A percentile compares a stretch with the other conserved stretches of the same genome.
Evolutionary conservation across 1,140 invertebrate genomes (phyloP).

Genomic region (Oreohelix idahoensis): DNA sequence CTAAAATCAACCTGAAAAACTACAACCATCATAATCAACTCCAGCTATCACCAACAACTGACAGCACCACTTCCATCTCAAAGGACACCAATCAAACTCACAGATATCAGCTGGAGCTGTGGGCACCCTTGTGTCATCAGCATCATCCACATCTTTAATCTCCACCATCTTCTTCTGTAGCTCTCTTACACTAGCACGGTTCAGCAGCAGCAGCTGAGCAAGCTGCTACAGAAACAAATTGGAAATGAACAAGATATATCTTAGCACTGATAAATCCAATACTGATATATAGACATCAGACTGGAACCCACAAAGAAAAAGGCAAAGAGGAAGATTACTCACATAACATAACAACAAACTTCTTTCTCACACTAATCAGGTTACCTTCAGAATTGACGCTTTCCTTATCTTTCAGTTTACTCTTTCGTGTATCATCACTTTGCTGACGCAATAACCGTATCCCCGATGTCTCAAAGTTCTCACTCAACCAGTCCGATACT

Average conservation of each 20-base stretch:
- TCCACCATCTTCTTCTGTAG: conserved; percentile 77
- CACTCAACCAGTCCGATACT: conserved; percentile 64
- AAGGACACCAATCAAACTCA: neutral
- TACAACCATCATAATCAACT: too few relatives aligned
- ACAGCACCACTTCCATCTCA: too few relatives aligned
- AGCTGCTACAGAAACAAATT: neutral
- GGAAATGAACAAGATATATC: neutral
- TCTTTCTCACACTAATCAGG: neutral
- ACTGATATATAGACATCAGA: too few relatives aligned
- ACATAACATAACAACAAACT: neutral
- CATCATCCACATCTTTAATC: conserved; percentile 68
- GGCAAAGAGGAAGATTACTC: neutral
- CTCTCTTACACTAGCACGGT: conserved; percentile 82
- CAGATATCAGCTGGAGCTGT: conserved; percentile 22
- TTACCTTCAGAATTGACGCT: conserved; percentile 20
- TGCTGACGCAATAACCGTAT: conserved; percentile 62
- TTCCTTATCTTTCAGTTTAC: conserved; percentile 50
- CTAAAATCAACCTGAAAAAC: too few relatives aligned
- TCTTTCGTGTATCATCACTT: conserved; percentile 47
- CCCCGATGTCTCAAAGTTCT: conserved; percentile 57
- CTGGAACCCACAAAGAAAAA: neutral
- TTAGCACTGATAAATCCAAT: too few relatives aligned
- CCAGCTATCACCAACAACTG: too few relatives aligned
- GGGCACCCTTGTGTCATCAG: conserved; percentile 21
- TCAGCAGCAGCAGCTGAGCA: conserved; percentile 89